phyloP scores from a whole-genome alignment of 2,797 vertebrate genomes.

The Platyrinchus mystaceus region DNA sequence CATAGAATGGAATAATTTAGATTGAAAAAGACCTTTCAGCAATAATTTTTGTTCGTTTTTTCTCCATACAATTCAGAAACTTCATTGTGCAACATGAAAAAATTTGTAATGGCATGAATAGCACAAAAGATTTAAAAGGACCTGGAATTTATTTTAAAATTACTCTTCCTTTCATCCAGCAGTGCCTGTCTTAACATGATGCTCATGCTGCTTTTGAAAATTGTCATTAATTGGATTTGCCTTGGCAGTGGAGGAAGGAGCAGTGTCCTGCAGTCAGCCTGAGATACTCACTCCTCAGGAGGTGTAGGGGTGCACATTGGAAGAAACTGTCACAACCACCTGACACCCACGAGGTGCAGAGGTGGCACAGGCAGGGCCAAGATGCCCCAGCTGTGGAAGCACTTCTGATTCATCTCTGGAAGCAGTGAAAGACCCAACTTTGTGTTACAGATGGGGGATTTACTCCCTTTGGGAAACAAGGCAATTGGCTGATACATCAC shows the following conservation, averaged over 20 bases:
- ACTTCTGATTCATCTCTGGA: fast-evolving
- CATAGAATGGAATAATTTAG: background rate
- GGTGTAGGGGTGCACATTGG: background rate
- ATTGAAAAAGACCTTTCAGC: background rate
- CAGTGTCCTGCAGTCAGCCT: background rate
- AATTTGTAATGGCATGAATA: background rate
- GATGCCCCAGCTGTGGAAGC: fast-evolving
- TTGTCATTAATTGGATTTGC: background rate
- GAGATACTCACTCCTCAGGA: background rate
- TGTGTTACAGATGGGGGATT: background rate
- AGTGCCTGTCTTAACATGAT: background rate
- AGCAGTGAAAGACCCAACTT: background rate
- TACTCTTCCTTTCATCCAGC: background rate
- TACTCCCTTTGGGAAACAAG: background rate
- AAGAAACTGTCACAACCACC: background rate
- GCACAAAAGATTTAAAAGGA: background rate
- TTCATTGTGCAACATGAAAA: background rate
- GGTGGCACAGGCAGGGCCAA: background rate
- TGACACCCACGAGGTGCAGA: too few species aligned
- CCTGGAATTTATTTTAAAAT: background rate
- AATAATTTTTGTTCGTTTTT: background rate
- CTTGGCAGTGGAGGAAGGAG: background rate
- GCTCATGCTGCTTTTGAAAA: background rate
- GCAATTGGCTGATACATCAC: background rate
- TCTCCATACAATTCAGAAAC: fast-evolving